Percentiles rank a stretch among this genome's conserved stretches.
These are phyloP conservation scores for Ophthalmolycus amberensis DNA, from an alignment of 2,113 vertebrate genomes.

Conservation along the genomic window DNA sequence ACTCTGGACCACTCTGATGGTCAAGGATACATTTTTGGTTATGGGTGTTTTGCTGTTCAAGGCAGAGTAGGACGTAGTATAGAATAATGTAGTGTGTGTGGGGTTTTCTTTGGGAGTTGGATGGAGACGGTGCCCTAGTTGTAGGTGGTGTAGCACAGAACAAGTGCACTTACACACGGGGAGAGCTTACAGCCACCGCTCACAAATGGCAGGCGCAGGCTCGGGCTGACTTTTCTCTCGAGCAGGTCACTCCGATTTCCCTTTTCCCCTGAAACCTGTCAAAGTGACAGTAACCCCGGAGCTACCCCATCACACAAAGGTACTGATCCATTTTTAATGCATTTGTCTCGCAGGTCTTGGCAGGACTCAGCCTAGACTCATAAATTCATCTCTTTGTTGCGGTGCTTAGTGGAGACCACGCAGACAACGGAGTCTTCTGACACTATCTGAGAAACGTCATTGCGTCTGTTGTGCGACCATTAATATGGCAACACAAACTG, in stretches of 20 bases:
- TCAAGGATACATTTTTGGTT: neutral
- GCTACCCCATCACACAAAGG: conserved; percentile 46
- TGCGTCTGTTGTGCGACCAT: neutral
- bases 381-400: conserved; percentile 33
- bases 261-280: conserved; percentile 32
- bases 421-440: neutral
- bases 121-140: neutral
- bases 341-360: conserved; percentile 6
- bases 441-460: neutral
- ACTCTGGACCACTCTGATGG: neutral
- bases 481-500: conserved; percentile 12
- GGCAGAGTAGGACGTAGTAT: neutral
- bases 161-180: neutral
- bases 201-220: conserved; percentile 36
- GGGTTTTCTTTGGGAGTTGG: neutral
- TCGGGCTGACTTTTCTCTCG: conserved; percentile 12
- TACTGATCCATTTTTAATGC: conserved; percentile 56
- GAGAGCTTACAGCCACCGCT: conserved; percentile 27
- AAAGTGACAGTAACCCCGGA: conserved; percentile 50
- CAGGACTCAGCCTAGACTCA: conserved; percentile 7
- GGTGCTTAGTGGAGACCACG: neutral
- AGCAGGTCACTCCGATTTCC: conserved; percentile 29
- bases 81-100: neutral
- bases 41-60: neutral
- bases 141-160: conserved; percentile 4